These are phyloP conservation scores for Augochlora pura DNA, from an alignment of 1,140 invertebrate genomes.

Conservation along the genomic window DNA sequence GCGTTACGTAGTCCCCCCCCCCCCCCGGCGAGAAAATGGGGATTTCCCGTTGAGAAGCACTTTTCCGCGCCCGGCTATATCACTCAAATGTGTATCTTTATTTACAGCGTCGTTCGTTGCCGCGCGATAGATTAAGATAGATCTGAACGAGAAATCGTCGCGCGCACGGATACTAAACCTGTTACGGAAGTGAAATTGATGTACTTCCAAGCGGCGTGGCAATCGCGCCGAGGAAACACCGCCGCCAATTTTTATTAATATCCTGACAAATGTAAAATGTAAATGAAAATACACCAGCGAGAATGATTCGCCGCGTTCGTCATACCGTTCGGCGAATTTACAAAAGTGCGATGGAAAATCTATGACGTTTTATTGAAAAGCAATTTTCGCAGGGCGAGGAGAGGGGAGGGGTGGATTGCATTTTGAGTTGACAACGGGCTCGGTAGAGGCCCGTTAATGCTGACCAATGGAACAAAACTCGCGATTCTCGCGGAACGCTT, in stretches of 20 bases:
- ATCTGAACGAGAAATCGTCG: slow-evolving; percentile 1
- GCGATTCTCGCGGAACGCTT: too few relatives aligned
- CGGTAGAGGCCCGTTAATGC: too few relatives aligned
- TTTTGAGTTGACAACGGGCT: too few relatives aligned
- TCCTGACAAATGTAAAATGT: not conserved
- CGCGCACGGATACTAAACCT: not conserved
- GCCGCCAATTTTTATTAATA: not conserved
- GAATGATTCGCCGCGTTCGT: not conserved
- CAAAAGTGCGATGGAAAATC: not conserved
- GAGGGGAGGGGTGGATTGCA: too few relatives aligned
- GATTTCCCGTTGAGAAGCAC: not conserved
- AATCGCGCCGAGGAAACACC: not conserved
- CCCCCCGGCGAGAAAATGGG: not conserved
- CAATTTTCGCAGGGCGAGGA: too few relatives aligned
- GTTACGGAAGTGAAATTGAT: slow-evolving; percentile 4
- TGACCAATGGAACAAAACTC: too few relatives aligned
- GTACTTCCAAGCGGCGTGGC: not conserved
- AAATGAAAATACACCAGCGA: not conserved
- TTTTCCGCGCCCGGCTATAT: not conserved
- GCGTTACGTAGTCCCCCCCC: too few relatives aligned
- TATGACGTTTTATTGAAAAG: too few relatives aligned
- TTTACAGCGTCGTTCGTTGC: not conserved
- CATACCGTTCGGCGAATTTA: not conserved
- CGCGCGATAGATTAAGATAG: not conserved
- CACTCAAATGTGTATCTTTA: not conserved